Conservation (phyloP, 1,140 invertebrate genomes). For the Marisa cornuarietis region DNA sequence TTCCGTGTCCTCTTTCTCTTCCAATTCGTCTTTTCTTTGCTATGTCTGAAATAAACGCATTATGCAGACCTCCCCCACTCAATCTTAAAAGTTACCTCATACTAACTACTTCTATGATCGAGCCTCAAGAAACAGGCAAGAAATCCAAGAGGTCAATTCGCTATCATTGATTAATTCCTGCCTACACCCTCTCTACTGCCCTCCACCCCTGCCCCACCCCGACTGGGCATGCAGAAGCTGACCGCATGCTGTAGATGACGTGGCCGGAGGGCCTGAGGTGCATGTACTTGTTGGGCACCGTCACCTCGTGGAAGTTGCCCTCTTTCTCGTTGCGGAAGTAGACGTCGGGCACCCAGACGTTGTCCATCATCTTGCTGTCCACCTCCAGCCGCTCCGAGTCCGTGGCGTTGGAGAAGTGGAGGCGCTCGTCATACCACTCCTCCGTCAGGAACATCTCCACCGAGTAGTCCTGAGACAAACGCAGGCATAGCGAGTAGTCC, state of each 20-base stretch:
- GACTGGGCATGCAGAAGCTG: background rate
- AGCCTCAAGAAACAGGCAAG: background rate
- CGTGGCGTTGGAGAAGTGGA: conserved; percentile 30
- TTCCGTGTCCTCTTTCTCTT: too few species aligned
- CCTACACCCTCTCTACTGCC: background rate
- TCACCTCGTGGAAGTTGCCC: conserved; percentile 66
- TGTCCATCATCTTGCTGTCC: conserved; percentile 50
- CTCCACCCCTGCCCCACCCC: background rate
- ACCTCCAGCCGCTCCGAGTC: conserved; percentile 37
- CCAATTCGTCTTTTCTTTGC: too few species aligned
- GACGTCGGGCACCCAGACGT: conserved; percentile 66
- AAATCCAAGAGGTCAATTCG: background rate
- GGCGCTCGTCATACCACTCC: conserved; percentile 38
- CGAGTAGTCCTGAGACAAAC: conserved; percentile 58
- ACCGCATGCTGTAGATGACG: conserved; percentile 43
- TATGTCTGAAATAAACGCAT: background rate
- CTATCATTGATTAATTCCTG: background rate
- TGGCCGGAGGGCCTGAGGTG: conserved; percentile 61
- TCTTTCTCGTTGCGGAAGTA: conserved; percentile 67
- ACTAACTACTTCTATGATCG: background rate
- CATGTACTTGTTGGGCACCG: conserved; percentile 67
- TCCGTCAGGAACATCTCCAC: conserved; percentile 62
- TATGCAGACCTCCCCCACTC: background rate
- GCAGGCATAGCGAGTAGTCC: background rate
- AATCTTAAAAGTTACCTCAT: background rate